These are phyloP conservation scores for Chrysocyon brachyurus DNA, from an alignment of 2,797 vertebrate genomes.

Conservation along the genomic window DNA sequence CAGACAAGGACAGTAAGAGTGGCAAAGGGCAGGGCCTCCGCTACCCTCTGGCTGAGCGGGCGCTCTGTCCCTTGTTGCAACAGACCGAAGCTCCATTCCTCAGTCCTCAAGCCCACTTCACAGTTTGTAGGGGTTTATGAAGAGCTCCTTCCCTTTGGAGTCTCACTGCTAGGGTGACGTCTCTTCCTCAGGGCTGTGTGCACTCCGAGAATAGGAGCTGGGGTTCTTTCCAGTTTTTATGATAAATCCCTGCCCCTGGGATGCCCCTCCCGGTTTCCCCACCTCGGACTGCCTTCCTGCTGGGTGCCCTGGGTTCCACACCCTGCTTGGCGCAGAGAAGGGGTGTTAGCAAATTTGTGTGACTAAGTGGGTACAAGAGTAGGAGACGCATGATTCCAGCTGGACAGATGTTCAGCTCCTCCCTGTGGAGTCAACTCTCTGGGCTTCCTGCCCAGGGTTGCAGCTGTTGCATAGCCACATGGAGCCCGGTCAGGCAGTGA, in stretches of 20 bases:
- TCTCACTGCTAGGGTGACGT: background rate
- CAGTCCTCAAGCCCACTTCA: background rate
- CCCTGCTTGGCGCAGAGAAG: background rate
- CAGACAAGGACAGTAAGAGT: too few relatives aligned
- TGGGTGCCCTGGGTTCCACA: background rate
- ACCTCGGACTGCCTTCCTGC: background rate
- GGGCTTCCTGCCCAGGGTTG: background rate
- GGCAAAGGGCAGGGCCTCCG: too few relatives aligned
- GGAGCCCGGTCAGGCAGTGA: background rate
- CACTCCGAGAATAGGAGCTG: background rate
- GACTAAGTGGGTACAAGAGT: too few relatives aligned
- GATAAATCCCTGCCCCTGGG: background rate
- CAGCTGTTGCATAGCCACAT: too few relatives aligned
- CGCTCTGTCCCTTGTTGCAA: accelerated
- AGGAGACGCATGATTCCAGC: background rate
- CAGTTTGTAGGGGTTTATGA: background rate
- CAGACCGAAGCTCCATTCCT: background rate
- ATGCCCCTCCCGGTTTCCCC: background rate
- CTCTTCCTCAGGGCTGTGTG: background rate
- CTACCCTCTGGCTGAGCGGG: too few relatives aligned
- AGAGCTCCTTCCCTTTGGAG: background rate
- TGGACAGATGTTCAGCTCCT: too few relatives aligned
- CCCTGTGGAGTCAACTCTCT: background rate
- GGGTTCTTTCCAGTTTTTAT: background rate
- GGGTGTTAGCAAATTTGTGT: background rate